Percentiles rank a stretch among this genome's conserved stretches.
These are phyloP conservation scores for Ptilonorhynchus violaceus DNA, from an alignment of 2,113 vertebrate species.

Conservation along the genomic window DNA sequence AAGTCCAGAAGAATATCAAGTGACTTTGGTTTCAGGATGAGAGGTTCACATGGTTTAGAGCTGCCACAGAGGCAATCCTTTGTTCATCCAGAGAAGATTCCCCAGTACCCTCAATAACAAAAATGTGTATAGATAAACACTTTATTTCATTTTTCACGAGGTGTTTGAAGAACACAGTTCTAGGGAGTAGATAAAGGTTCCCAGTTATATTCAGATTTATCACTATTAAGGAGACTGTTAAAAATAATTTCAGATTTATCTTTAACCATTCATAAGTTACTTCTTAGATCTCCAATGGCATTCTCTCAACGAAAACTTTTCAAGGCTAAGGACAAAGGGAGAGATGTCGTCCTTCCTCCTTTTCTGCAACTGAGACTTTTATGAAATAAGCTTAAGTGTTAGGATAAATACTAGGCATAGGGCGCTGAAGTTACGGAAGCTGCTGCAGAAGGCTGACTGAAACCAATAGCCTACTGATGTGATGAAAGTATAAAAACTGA, in stretches of 20 bases:
- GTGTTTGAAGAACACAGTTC: background rate
- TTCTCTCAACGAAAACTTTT: background rate
- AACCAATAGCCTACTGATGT: background rate
- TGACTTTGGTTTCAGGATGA: background rate
- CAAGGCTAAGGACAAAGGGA: background rate
- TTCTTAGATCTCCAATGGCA: background rate
- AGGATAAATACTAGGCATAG: background rate
- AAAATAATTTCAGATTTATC: background rate
- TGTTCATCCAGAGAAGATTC: background rate
- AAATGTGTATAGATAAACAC: accelerated
- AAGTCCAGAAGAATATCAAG: background rate
- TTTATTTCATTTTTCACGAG: background rate
- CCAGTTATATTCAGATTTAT: background rate
- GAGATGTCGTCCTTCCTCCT: background rate
- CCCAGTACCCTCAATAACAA: background rate
- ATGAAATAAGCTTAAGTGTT: background rate
- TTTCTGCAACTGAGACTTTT: background rate
- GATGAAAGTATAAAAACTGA: background rate
- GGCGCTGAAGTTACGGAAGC: background rate
- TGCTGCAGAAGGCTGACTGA: background rate
- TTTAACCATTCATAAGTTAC: background rate
- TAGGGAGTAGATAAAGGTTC: background rate
- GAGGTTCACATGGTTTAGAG: background rate
- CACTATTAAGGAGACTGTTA: background rate
- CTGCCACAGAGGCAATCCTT: background rate